Evolutionary conservation across 2,797 vertebrate species (phyloP), one percentile per base, ranked within the genome.

Genomic region (Echeneis naucrates): DNA sequence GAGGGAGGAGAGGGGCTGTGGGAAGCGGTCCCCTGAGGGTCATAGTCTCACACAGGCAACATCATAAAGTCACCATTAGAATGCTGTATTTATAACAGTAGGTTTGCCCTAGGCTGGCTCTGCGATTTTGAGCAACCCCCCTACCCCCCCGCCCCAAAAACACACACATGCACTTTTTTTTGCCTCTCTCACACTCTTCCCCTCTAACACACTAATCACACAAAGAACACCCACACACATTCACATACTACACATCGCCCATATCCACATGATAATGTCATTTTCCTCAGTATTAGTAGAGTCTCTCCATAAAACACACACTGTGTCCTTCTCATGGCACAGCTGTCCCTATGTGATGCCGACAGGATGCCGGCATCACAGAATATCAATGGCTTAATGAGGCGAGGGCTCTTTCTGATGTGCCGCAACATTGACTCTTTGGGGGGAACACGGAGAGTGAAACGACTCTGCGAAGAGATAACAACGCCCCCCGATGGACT

Each of bases 61-160:
- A 96, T 96, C 97, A 98, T 98, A 97, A 97, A 97, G 95, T 94
- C 92, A 95, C 95, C 95, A 97, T 98, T 97, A 98, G 93, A 95
- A 82, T 93, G 94, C 95, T 95, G 94, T 96, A 95, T 95, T 96
- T 95, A 94, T 94, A 94, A 95, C 94, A 94, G 92, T 92, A 94
- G 95, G 92, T 94, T 93, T 88, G 88, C 92, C 78, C 77, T 76
- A 59, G 84, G 89, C 91, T 92, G 90, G 85, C 85, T 93, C 93
- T 87, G 78, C 87, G 91, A 86, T 76, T 79, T 82, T 8, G 54
- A 88, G 58, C 67, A n/a, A 45, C 64, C 54, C 66, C 61, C 48
- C 66, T 35, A 45, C 64, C 54, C 66, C 61, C 48, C 66, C 35
- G 67, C 56, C 56, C 33, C 63, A 53, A 30, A 27, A 58, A 79